These are phyloP conservation scores for Noctua janthina DNA, from an alignment of 2,888 invertebrate genomes.

Conservation along the genomic window DNA sequence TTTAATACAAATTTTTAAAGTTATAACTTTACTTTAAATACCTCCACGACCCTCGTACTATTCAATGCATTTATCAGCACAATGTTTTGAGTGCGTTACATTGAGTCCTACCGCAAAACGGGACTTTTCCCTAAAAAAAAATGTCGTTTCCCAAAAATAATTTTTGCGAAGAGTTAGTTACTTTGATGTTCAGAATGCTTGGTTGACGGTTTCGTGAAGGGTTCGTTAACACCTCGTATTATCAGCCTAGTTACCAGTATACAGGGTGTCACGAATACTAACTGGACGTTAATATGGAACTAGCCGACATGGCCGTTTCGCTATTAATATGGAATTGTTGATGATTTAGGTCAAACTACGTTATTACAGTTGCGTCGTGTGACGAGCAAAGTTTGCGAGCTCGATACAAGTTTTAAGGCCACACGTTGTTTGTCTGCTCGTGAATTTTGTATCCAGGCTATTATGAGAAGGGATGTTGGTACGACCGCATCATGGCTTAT, in stretches of 20 bases:
- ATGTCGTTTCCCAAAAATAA: too few species aligned
- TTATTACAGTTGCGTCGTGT: conserved; percentile 44
- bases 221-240: too few species aligned
- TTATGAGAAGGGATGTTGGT: neutral
- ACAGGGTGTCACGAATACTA: conserved; percentile 41
- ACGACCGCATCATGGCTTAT: conserved; percentile 2
- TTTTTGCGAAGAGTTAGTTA: too few species aligned
- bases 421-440: conserved; percentile 23
- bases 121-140: too few species aligned
- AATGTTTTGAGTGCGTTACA: too few species aligned
- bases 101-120: too few species aligned
- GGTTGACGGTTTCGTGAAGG: too few species aligned
- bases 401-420: conserved; percentile 36
- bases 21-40: too few species aligned
- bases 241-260: neutral
- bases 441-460: conserved; percentile 38
- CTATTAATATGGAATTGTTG: conserved; percentile 54
- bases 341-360: conserved; percentile 50
- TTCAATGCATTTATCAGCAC: too few species aligned
- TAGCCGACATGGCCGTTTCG: conserved; percentile 29
- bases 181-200: too few species aligned
- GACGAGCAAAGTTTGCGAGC: conserved; percentile 34
- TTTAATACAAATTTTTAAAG: too few species aligned
- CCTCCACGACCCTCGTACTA: too few species aligned
- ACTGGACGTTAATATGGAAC: conserved; percentile 56